These are phyloP conservation scores for Carcina quercana DNA, from an alignment of 2,888 invertebrate species.

Conservation along the genomic window DNA sequence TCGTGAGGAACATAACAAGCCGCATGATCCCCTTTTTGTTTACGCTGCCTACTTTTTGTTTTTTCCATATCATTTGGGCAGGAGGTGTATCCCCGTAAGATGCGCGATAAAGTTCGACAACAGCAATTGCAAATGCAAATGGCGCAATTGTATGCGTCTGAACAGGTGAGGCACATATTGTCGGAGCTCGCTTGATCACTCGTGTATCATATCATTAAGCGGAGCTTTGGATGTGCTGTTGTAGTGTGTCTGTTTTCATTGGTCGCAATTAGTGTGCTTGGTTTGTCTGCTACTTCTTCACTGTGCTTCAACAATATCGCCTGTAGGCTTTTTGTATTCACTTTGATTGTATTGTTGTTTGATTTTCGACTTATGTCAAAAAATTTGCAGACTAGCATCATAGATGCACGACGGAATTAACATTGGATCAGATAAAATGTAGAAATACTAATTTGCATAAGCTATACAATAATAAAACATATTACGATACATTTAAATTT, in stretches of 20 bases:
- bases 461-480: too few species aligned
- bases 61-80: slow-evolving; percentile 77
- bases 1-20: slow-evolving; percentile 45
- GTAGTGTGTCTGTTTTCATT: slow-evolving; percentile 34
- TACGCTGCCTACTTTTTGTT: slow-evolving; percentile 73
- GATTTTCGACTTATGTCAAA: slow-evolving; percentile 1
- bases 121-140: slow-evolving; percentile 77
- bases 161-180: slow-evolving; percentile 68
- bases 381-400: slow-evolving; percentile 4
- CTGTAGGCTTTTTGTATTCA: slow-evolving; percentile 27
- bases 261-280: slow-evolving; percentile 45
- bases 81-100: slow-evolving; percentile 88
- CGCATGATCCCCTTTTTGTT: slow-evolving; percentile 71
- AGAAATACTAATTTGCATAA: slow-evolving; percentile 11
- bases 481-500: too few species aligned
- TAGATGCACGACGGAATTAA: slow-evolving; percentile 7
- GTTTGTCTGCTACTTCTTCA: slow-evolving; percentile 35
- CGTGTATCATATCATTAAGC: slow-evolving; percentile 44
- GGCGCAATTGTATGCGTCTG: slow-evolving; percentile 72
- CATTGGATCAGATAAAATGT: slow-evolving; percentile 3
- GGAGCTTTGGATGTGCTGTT: slow-evolving; percentile 73
- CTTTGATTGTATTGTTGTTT: slow-evolving; percentile 1
- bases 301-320: slow-evolving; percentile 34
- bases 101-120: slow-evolving; percentile 85
- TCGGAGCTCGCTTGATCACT: slow-evolving; percentile 61